These are phyloP conservation scores for Helogale parvula DNA, from an alignment of 2,113 vertebrate species.

Conservation along the genomic window DNA sequence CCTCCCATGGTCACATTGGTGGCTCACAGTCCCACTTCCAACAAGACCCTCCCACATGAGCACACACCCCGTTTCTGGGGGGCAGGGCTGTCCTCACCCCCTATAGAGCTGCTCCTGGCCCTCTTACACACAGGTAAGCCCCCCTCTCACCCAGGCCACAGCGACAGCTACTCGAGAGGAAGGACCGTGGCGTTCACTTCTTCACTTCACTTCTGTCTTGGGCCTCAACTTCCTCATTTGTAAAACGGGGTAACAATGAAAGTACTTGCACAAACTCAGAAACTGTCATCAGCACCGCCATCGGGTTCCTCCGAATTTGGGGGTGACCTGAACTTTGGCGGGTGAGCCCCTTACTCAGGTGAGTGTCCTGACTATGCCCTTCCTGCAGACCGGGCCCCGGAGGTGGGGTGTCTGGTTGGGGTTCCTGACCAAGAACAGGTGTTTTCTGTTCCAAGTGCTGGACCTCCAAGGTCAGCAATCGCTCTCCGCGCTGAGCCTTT, in stretches of 20 bases:
- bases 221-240: neutral
- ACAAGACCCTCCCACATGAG: neutral
- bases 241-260: neutral
- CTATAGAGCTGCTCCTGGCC: neutral
- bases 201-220: neutral
- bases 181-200: neutral
- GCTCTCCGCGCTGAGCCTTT: neutral
- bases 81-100: neutral
- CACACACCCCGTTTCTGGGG: fast-evolving
- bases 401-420: no score
- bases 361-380: neutral
- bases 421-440: neutral
- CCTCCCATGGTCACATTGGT: neutral
- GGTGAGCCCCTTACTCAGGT: neutral
- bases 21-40: neutral
- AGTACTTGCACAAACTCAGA: neutral
- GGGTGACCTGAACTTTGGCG: neutral
- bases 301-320: neutral
- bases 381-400: neutral
- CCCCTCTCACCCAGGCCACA: neutral
- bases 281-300: neutral
- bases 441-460: neutral
- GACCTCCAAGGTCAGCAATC: no score
- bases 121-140: neutral
- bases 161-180: neutral